Evolutionary conservation across 2,797 vertebrate species (phyloP).

Genomic region (Helarctos malayanus): DNA sequence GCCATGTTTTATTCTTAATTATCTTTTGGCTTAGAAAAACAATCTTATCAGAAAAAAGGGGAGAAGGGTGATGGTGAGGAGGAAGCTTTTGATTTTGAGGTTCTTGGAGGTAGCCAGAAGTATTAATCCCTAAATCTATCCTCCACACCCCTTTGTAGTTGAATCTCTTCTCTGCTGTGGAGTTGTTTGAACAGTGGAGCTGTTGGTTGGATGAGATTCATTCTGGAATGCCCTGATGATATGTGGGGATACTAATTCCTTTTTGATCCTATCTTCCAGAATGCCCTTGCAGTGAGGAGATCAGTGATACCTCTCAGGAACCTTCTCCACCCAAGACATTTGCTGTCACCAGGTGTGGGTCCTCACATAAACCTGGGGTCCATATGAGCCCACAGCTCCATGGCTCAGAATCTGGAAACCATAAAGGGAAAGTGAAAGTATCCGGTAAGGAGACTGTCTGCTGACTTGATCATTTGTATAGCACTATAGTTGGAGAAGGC

Average conservation of each 20-base stretch:
- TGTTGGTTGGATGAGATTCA: slow-evolving; percentile 20
- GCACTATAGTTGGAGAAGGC: background rate
- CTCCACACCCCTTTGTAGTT: background rate
- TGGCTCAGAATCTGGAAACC: slow-evolving; percentile 91
- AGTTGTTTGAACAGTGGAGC: background rate
- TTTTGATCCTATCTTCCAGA: slow-evolving; percentile 88
- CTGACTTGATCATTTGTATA: background rate
- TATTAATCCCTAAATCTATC: slow-evolving; percentile 4
- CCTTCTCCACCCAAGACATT: slow-evolving; percentile 88
- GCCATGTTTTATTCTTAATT: slow-evolving; percentile 15
- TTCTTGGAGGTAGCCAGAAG: background rate
- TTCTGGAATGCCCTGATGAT: slow-evolving; percentile 44
- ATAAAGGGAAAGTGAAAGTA: slow-evolving; percentile 92
- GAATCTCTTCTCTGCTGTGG: background rate
- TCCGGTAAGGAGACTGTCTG: slow-evolving; percentile 92
- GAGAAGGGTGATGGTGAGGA: background rate
- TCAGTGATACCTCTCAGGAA: slow-evolving; percentile 92
- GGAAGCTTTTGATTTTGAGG: slow-evolving; percentile 48
- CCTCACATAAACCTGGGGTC: slow-evolving; percentile 91
- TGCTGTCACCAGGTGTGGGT: slow-evolving; percentile 91
- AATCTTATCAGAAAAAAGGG: background rate
- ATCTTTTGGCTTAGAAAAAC: slow-evolving; percentile 30
- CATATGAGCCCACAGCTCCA: slow-evolving; percentile 92
- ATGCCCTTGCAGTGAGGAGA: slow-evolving; percentile 94
- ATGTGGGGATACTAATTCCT: slow-evolving; percentile 42